phyloP scores from a whole-genome alignment of 2,797 vertebrate genomes.

The Ctenopoma kingsleyae region DNA sequence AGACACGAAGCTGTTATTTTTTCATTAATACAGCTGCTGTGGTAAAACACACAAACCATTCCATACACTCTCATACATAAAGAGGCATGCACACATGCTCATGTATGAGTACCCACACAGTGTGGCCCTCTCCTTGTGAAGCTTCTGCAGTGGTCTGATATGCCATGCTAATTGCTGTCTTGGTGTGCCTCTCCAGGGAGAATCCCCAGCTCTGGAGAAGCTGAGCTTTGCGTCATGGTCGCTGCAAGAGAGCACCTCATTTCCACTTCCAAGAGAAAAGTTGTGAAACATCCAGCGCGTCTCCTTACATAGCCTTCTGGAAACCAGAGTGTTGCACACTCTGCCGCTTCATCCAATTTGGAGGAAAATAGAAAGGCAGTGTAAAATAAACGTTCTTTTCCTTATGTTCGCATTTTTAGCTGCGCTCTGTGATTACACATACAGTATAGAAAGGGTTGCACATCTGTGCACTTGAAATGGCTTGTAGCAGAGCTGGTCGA shows the following conservation, averaged over 20 bases:
- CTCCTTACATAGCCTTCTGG: constrained; percentile 60
- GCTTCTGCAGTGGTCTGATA: constrained; percentile 71
- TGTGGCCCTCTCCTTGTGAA: constrained; percentile 64
- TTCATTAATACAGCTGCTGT: constrained; percentile 17
- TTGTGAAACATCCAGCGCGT: constrained; percentile 69
- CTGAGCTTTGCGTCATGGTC: constrained; percentile 71
- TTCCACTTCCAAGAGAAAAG: constrained; percentile 83
- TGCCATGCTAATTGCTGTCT: constrained; percentile 83
- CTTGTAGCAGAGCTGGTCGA: constrained; percentile 25
- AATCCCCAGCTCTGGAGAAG: constrained; percentile 69
- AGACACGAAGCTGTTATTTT: constrained; percentile 7
- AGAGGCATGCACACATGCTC: not conserved
- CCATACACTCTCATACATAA: constrained; percentile 3
- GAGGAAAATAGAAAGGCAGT: constrained; percentile 64
- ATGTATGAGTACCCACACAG: constrained; percentile 33
- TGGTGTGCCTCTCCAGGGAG: constrained; percentile 77
- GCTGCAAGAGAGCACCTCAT: constrained; percentile 77
- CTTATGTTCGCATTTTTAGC: constrained; percentile 36
- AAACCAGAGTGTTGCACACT: constrained; percentile 62
- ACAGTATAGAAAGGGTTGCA: not conserved
- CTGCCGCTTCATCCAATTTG: constrained; percentile 77
- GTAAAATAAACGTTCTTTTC: constrained; percentile 23
- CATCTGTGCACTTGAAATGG: constrained; percentile 20
- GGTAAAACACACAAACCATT: constrained; percentile 17
- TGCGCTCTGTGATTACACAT: constrained; percentile 35